Evolutionary conservation across 2,797 vertebrate genomes (phyloP).

Genomic region (Falco biarmicus): DNA sequence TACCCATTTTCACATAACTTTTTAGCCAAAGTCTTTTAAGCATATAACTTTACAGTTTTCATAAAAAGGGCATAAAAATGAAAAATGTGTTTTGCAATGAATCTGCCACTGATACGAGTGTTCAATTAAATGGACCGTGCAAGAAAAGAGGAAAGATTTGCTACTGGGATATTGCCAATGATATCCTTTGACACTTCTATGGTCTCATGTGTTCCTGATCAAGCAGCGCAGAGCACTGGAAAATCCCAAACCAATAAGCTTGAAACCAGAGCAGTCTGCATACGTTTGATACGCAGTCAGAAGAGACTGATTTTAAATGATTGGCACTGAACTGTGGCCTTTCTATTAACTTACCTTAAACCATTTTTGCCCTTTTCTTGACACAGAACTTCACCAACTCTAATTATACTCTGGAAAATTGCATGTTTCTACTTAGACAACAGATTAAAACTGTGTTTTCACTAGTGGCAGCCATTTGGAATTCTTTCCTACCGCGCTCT

Average conservation of each 20-base stretch:
- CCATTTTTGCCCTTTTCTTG: constrained; percentile 36
- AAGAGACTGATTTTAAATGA: constrained; percentile 61
- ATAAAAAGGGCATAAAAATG: constrained; percentile 64
- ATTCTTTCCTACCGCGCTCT: constrained; percentile 48
- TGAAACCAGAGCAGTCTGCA: constrained; percentile 59
- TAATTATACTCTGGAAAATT: constrained; percentile 25
- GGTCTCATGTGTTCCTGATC: constrained; percentile 75
- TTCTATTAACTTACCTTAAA: constrained; percentile 60
- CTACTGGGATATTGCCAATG: constrained; percentile 71
- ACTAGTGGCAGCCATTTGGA: constrained; percentile 18
- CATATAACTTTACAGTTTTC: constrained; percentile 61
- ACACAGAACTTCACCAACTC: constrained; percentile 17
- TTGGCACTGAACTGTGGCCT: constrained; percentile 26
- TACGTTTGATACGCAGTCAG: constrained; percentile 35
- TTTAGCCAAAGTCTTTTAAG: constrained; percentile 62
- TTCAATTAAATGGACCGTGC: constrained; percentile 62
- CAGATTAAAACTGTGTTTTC: constrained; percentile 37
- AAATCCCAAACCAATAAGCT: constrained; percentile 59
- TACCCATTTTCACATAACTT: constrained; percentile 56
- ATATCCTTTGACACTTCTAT: constrained; percentile 65
- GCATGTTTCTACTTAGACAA: constrained; percentile 40
- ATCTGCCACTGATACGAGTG: constrained; percentile 63
- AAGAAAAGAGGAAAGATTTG: constrained; percentile 64
- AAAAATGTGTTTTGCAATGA: constrained; percentile 72
- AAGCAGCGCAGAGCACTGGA: constrained; percentile 58